Evolutionary conservation across 2,797 vertebrate species (phyloP), one percentile per base, ranked within the genome.

Genomic region (Arnoldichthys spilopterus): DNA sequence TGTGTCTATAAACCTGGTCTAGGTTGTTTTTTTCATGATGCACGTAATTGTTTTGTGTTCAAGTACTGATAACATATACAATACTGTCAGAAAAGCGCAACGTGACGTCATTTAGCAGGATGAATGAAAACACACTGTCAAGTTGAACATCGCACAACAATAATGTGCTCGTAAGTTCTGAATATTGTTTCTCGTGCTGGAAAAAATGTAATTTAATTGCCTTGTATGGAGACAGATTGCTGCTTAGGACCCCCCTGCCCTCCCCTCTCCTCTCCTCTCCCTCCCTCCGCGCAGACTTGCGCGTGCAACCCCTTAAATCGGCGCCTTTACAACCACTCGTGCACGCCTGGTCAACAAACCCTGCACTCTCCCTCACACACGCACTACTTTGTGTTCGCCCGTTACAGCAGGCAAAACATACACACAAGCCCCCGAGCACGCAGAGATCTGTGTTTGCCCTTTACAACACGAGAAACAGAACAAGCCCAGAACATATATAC

Each of bases 281-380:
- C 88, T 85, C 88, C 90, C 87, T 88, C 81, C 86, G 83, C 79
- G 85, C 83, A 85, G 86, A 88, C 88, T 90, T 28, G 56, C 85
- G 90, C 84, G 84, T 85, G 88, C 89, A 88, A 86, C 84, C 86
- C 83, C 85, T 85, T 78, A 86, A 90, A 76, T 90, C 90, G 85
- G 90, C 89, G 90, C 90, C 90, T 90, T 85, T 86, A 84, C 89
- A 88, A 86, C 90, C 64, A 69, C 78, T 73, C 91, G 89, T 89
- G 90, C 90, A 83, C 89, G 90, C 90, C 86, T 64, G 51, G n/a
- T 70, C 73, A 64, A 76, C 63, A 66, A 59, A 69, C 73, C 85
- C 85, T 87, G 34, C 77, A 82, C 53, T n/a, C 53, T 8, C 53
- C 6, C 53, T 5, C 32, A 66, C 37, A 45, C n/a, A 30, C 13